Percentiles rank a stretch among this genome's conserved stretches.
These are phyloP conservation scores for Pachypanchax playfairii DNA, from an alignment of 2,113 vertebrate genomes.

Conservation along the genomic window DNA sequence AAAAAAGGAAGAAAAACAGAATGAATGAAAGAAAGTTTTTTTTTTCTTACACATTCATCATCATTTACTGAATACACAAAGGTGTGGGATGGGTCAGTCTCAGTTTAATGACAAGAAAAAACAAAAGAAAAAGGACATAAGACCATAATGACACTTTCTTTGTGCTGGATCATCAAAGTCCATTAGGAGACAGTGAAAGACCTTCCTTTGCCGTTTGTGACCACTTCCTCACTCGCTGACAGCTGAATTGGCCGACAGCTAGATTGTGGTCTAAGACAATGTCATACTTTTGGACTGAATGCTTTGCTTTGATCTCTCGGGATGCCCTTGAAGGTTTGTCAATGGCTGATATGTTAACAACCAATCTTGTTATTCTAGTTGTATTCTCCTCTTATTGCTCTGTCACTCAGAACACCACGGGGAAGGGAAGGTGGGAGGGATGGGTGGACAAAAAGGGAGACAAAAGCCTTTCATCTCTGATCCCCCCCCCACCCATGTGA, in stretches of 20 bases:
- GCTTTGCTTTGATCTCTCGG: slow-evolving; percentile 75
- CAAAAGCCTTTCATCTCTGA: slow-evolving; percentile 70
- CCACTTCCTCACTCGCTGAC: slow-evolving; percentile 72
- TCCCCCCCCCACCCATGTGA: slow-evolving; percentile 38
- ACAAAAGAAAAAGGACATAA: slow-evolving; percentile 61
- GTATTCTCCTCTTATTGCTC: slow-evolving; percentile 62
- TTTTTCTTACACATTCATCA: slow-evolving; percentile 40
- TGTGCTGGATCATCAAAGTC: slow-evolving; percentile 74
- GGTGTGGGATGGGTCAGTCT: slow-evolving; percentile 57
- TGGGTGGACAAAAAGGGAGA: slow-evolving; percentile 27
- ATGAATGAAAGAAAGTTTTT: slow-evolving; percentile 15
- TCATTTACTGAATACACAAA: slow-evolving; percentile 68
- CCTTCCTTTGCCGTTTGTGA: slow-evolving; percentile 49
- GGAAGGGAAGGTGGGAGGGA: slow-evolving; percentile 35
- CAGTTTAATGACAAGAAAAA: slow-evolving; percentile 66
- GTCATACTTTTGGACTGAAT: slow-evolving; percentile 66
- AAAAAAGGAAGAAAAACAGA: slow-evolving; percentile 32
- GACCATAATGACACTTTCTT: slow-evolving; percentile 66
- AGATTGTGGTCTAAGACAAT: slow-evolving; percentile 72
- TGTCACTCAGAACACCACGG: slow-evolving; percentile 52
- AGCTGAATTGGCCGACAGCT: slow-evolving; percentile 68
- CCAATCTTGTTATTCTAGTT: slow-evolving; percentile 59
- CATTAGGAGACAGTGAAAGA: slow-evolving; percentile 68
- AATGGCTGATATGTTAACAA: slow-evolving; percentile 75
- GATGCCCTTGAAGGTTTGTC: slow-evolving; percentile 67